Base-by-base conservation (phyloP, 1,140 invertebrate species). In the Heliothis virescens region DNA sequence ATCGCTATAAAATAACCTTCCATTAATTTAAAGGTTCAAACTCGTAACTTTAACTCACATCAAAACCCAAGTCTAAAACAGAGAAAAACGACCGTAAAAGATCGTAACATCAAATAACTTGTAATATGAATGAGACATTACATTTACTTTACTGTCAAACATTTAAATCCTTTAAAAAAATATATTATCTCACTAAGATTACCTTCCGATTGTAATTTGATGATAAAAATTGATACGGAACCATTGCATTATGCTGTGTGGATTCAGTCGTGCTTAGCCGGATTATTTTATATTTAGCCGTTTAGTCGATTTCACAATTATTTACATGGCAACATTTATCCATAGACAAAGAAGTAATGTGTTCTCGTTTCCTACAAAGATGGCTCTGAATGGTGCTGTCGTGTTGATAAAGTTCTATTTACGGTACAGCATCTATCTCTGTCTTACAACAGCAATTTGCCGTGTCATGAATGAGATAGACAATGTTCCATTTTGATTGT, bases 401-500 rank as follows among this genome's bases (percentile, higher is more conserved):
- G 83, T 86, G 83, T 83, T 87, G 86, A 87, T 85, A 86, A 55
- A 86, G 84, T 91, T 89, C 81, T 91, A 88, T 89, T 90, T 89
- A 88, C 87, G 82, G 86, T 82, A 75, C 16, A 83, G 72, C 26
- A 65, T 80, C 76, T 81, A 57, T 94, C 91, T 89, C 90, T 87
- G 82, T 92, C 80, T 79, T 10, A 77, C 82, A 12, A 57, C 15
- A 0, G 7, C 9, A 21, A 53, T 80, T 71, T 55, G 15, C 1
- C 9, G 59, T n/a, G 59, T 50, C 26, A n/a, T 3, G 60, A 63
- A 11, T 60, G 81, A 88, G 79, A 86, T 72, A 86, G 86, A 86
- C 16, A 80, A 80, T 59, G 86, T 87, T 74, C 83, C 69, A 80
- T 87, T 94, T 94, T 93, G 91, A 93, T 89, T 93, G 85, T 93